Evolutionary conservation across 2,888 invertebrate species (phyloP).

Genomic region (Buathra laborator): DNA sequence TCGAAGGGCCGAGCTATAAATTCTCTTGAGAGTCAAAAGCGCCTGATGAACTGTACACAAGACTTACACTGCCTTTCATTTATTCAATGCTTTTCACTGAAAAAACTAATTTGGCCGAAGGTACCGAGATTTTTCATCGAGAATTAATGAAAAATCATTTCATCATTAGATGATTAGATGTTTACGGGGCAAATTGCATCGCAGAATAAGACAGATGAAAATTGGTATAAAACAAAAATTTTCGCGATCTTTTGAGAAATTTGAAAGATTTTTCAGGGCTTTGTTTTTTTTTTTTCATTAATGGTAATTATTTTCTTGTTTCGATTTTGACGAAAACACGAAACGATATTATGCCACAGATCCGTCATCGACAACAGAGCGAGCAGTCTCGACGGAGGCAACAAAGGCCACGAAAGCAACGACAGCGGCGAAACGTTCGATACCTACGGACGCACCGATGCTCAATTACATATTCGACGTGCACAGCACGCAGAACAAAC

Average conservation of each 20-base stretch:
- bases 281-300: not conserved
- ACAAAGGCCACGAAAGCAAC: constrained; percentile 74
- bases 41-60: not conserved
- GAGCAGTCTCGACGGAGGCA: constrained; percentile 65
- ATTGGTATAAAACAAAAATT: no score
- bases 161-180: no score
- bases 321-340: not conserved
- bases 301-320: not conserved
- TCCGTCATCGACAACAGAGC: constrained; percentile 72
- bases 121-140: no score
- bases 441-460: constrained; percentile 89
- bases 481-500: constrained; percentile 90
- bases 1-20: not conserved
- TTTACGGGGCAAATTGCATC: no score
- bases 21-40: not conserved
- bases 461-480: constrained; percentile 91
- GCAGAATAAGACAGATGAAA: no score
- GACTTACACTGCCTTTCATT: not conserved
- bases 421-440: constrained; percentile 78
- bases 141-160: no score
- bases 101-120: not conserved
- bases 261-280: no score
- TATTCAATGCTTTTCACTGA: not conserved
- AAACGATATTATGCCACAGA: constrained; percentile 71
- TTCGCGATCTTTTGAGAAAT: no score